A percentile compares a stretch with the other conserved stretches of the same genome.
Evolutionary conservation across 2,888 invertebrate genomes (phyloP).

Genomic region (Melangyna quadrimaculata): DNA sequence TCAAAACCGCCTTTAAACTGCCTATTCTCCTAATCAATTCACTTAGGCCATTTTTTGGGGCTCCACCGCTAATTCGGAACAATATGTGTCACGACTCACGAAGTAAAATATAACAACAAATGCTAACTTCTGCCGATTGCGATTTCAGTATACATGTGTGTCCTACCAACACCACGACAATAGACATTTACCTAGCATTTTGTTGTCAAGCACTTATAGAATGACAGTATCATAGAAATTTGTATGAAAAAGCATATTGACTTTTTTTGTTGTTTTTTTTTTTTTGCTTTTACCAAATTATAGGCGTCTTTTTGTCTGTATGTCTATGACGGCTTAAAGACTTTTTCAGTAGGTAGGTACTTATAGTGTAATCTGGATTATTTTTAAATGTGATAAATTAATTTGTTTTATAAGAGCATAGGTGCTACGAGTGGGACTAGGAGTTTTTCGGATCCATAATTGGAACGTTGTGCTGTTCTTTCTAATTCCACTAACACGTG

Average conservation of each 20-base stretch:
- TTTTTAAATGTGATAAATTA: slow-evolving; percentile 33
- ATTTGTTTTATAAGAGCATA: slow-evolving; percentile 37
- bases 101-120: background rate
- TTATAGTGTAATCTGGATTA: slow-evolving; percentile 62
- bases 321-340: slow-evolving; percentile 7
- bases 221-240: slow-evolving; percentile 23
- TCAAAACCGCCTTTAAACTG: background rate
- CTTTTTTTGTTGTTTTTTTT: background rate
- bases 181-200: background rate
- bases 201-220: slow-evolving; percentile 28
- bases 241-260: background rate
- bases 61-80: background rate
- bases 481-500: background rate
- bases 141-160: too few species aligned
- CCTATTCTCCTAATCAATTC: background rate
- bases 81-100: slow-evolving; percentile 26
- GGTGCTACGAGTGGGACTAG: background rate
- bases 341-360: slow-evolving; percentile 38
- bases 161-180: background rate
- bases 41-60: background rate
- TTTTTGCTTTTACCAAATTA: slow-evolving; percentile 21
- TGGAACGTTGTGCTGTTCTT: background rate
- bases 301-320: slow-evolving; percentile 36
- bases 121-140: too few species aligned
- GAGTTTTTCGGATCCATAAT: background rate